Evolutionary conservation across 2,797 vertebrate genomes (phyloP), one percentile per base, ranked within the genome.

Genomic region (Chromis chromis): DNA sequence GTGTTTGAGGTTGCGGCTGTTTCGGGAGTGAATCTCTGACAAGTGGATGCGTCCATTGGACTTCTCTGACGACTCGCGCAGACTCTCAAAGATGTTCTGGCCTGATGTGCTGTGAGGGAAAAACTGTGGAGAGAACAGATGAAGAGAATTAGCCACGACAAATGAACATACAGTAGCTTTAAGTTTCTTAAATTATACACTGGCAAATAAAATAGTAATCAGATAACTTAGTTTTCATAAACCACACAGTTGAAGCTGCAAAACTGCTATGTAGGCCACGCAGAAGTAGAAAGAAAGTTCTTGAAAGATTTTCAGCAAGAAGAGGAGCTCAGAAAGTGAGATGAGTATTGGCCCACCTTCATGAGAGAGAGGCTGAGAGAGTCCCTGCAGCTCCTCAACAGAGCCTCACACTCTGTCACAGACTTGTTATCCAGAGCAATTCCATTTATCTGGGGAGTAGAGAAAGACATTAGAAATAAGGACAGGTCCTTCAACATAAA

Each of bases 361-460:
- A 99, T 94, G 70, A 98, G 93, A 24, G 98, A 99, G 53, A 99
- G 94, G n/a, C 96, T 97, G 68, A 98, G 92, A 36, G 97, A 96
- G 87, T 98, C 97, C 91, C 96, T 95, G 92, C 96, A 97, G 93
- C 94, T 97, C 63, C 96, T 95, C 74, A 99, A 88, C 87, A 99
- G 93, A 93, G 96, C 95, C 92, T 99, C 97, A 91, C 98, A 98
- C 94, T 99, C 98, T 0, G 96, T 98, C 90, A 98, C 94, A 0
- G 98, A 98, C 86, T 99, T 99, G 92, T 98, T 98, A 95, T 99
- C 98, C 93, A 98, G 94, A 89, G 96, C 95, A 76, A 99, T 98
- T 88, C 98, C 98, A 79, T 99, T 99, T 91, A 99, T 99, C 98
- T 99, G 91, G 74, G 77, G 85, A 82, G 71, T 0, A 62, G 55